These are phyloP conservation scores for Megaustenia siamemsis DNA, from an alignment of 2,888 invertebrate genomes.

Conservation along the genomic window DNA sequence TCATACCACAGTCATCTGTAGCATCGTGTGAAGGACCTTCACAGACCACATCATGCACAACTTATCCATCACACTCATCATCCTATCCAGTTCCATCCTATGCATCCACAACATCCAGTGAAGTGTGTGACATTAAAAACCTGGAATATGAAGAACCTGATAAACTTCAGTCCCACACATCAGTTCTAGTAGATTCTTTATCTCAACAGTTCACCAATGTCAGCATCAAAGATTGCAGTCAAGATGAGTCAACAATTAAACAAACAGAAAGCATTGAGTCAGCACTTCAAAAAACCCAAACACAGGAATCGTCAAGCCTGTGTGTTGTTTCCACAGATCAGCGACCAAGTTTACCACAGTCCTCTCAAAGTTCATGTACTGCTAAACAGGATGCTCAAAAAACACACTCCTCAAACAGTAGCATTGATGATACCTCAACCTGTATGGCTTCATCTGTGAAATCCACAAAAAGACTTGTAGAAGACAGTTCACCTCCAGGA, in stretches of 20 bases:
- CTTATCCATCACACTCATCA: background rate
- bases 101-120: conserved; percentile 29
- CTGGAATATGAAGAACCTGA: background rate
- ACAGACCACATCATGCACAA: background rate
- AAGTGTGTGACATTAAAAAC: background rate
- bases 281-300: background rate
- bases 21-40: conserved; percentile 10
- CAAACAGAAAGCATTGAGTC: background rate
- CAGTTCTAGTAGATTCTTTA: background rate
- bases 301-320: background rate
- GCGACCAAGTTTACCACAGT: background rate
- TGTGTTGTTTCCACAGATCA: background rate
- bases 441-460: background rate
- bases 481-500: background rate
- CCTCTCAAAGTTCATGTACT: background rate
- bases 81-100: conserved; percentile 2
- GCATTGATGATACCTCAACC: background rate
- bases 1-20: conserved; percentile 32
- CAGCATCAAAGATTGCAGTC: background rate
- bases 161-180: conserved; percentile 14
- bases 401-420: background rate
- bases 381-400: background rate
- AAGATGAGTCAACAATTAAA: conserved; percentile 12
- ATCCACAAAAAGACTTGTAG: background rate
- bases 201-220: background rate